Evolutionary conservation across 2,888 invertebrate species (phyloP).

Genomic region (Catocala sponsa): DNA sequence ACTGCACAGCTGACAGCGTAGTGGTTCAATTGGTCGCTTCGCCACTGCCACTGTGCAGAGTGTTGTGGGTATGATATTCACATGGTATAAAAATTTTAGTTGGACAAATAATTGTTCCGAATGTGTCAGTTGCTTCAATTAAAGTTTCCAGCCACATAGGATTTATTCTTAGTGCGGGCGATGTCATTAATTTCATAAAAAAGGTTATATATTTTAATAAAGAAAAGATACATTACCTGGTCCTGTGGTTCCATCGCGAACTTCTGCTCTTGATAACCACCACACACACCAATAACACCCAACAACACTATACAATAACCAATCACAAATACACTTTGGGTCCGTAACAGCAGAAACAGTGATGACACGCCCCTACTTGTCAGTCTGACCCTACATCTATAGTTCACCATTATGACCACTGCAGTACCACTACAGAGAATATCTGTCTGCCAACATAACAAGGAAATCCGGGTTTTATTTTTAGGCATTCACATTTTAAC

Average conservation of each 20-base stretch:
- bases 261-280: constrained; percentile 90
- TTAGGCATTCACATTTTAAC: constrained; percentile 76
- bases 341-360: constrained; percentile 79
- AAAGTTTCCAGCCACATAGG: no score
- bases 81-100: no score
- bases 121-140: no score
- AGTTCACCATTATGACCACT: constrained; percentile 65
- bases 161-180: no score
- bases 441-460: constrained; percentile 63
- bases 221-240: constrained; percentile 75
- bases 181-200: no score
- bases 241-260: constrained; percentile 98
- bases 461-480: constrained; percentile 71
- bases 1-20: no score
- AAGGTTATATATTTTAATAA: neutral
- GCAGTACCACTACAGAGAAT: constrained; percentile 44
- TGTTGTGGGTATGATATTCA: no score
- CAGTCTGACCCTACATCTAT: constrained; percentile 65
- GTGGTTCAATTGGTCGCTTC: no score
- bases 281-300: constrained; percentile 71
- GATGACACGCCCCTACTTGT: constrained; percentile 77
- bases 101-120: no score
- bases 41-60: no score
- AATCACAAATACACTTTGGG: constrained; percentile 54
- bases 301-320: constrained; percentile 59